Evolutionary conservation across 2,113 vertebrate species (phyloP).

Genomic region (Willisornis vidua): DNA sequence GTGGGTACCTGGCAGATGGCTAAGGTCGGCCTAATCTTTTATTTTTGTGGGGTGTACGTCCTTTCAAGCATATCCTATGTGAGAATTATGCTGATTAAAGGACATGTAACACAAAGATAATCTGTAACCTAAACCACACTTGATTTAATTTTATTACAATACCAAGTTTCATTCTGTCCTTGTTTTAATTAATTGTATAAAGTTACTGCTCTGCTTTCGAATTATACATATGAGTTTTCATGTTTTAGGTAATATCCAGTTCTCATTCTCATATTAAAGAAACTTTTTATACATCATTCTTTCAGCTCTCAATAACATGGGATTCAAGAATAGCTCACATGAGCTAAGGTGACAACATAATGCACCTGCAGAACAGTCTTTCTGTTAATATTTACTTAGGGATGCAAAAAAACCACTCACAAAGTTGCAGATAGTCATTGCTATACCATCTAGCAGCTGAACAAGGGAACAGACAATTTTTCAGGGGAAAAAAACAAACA

Average conservation of each 20-base stretch:
- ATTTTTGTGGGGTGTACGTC: neutral
- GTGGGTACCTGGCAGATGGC: neutral
- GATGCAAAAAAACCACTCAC: neutral
- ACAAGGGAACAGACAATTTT: neutral
- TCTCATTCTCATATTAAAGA: neutral
- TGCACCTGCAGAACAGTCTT: neutral
- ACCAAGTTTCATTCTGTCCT: neutral
- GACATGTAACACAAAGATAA: neutral
- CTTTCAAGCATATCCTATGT: neutral
- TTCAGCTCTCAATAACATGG: neutral
- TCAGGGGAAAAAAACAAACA: neutral
- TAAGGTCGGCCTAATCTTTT: neutral
- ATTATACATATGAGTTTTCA: neutral
- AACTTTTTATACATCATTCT: neutral
- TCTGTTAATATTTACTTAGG: neutral
- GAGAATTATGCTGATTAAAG: neutral
- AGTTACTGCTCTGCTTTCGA: neutral
- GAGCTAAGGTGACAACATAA: neutral
- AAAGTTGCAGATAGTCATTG: neutral
- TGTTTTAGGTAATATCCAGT: neutral
- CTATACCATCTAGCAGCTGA: neutral
- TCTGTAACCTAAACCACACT: neutral
- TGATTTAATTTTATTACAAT: neutral
- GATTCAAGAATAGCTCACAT: neutral
- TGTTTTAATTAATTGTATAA: neutral